A percentile compares a stretch with the other conserved stretches of the same genome.
Evolutionary conservation across 2,888 invertebrate species (phyloP).

Genomic region (Thysanoteuthis rhombus): DNA sequence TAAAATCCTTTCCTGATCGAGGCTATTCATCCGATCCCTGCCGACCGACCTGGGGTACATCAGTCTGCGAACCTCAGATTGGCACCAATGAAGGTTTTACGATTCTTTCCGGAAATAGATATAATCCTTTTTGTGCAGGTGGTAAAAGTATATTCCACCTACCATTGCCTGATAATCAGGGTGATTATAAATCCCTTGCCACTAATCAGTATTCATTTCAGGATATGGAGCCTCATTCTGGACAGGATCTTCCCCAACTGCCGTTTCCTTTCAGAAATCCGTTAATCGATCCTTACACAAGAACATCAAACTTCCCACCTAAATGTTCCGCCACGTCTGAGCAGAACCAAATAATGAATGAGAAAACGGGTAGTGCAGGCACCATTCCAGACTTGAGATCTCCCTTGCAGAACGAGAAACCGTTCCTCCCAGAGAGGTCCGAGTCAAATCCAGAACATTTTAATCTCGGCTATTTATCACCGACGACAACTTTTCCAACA

Average conservation of each 20-base stretch:
- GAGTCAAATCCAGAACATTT: not conserved
- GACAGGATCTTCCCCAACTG: not conserved
- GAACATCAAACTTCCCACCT: not conserved
- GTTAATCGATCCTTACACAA: not conserved
- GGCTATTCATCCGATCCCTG: slow-evolving; percentile 27
- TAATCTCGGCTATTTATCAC: not conserved
- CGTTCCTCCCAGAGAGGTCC: not conserved
- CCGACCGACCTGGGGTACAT: not conserved
- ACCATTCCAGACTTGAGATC: not conserved
- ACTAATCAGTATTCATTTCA: not conserved
- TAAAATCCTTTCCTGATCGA: not conserved
- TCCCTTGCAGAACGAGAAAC: not conserved
- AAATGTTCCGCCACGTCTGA: not conserved
- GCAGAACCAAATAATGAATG: not conserved
- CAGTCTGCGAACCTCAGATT: not conserved
- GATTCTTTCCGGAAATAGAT: not conserved
- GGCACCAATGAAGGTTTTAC: not conserved
- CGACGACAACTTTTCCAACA: not conserved
- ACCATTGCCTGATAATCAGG: not conserved
- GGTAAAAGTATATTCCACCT: not conserved
- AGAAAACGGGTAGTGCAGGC: not conserved
- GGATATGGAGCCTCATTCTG: not conserved
- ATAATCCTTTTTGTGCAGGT: not conserved
- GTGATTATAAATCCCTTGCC: not conserved
- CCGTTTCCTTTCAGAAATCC: not conserved